These are phyloP conservation scores for Exocentrus adspersus DNA, from an alignment of 2,888 invertebrate species.

Conservation along the genomic window DNA sequence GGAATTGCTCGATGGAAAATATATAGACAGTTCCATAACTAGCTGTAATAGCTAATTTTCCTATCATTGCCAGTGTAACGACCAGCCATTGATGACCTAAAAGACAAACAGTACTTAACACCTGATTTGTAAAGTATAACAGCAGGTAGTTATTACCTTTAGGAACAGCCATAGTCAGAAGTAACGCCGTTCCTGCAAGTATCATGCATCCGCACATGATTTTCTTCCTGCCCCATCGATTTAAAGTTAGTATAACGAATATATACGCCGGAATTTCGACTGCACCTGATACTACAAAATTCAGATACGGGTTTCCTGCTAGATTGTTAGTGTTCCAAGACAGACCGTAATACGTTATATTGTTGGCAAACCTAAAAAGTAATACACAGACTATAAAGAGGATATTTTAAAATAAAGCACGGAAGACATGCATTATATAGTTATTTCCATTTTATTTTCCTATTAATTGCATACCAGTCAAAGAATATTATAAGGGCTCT, in stretches of 20 bases:
- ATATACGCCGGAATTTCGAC: conserved; percentile 81
- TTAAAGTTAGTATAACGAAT: conserved; percentile 73
- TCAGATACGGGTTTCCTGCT: conserved; percentile 77
- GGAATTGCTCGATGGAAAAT: conserved; percentile 79
- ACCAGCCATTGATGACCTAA: conserved; percentile 68
- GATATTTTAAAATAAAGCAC: too few relatives aligned
- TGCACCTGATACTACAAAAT: conserved; percentile 78
- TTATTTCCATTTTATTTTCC: conserved; percentile 1
- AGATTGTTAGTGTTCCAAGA: conserved; percentile 80
- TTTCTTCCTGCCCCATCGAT: conserved; percentile 75
- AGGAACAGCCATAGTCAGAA: conserved; percentile 70
- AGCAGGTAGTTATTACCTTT: too few relatives aligned
- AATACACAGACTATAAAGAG: too few relatives aligned
- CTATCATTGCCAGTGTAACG: conserved; percentile 74
- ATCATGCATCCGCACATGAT: conserved; percentile 77
- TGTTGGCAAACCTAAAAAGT: conserved; percentile 77
- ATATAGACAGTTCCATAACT: conserved; percentile 80
- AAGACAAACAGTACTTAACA: too few relatives aligned
- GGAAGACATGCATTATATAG: background rate
- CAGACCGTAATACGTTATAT: conserved; percentile 81
- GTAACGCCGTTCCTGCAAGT: conserved; percentile 69
- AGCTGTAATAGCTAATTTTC: conserved; percentile 77
- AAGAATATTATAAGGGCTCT: conserved; percentile 77
- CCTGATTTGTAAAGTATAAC: too few relatives aligned
- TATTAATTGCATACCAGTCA: conserved; percentile 72